Evolutionary conservation across 1,140 invertebrate genomes (phyloP), one percentile per base, ranked within the genome.

Genomic region (Drosophila rufa): DNA sequence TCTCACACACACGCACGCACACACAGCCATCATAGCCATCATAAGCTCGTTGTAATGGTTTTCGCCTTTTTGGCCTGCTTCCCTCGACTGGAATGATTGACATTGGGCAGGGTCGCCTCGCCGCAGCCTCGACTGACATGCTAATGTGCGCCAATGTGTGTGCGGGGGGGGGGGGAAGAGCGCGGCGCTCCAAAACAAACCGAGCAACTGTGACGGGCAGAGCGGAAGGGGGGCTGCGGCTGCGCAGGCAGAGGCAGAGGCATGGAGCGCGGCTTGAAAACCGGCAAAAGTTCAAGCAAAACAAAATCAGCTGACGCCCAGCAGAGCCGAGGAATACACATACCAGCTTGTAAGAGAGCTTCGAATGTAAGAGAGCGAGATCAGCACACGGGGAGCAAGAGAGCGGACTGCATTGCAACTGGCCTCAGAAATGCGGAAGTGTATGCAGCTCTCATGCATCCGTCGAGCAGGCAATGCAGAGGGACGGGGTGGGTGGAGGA

Each of bases 281-380:
- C 86, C 85, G 86, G 86, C 82, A 86, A 91, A 90, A 90, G 86
- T 90, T 86, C 86, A 90, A 90, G 86, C 85, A 91, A 90, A 90
- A 90, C 85, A 90, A 90, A 90, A 90, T 86, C 85, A 90, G 85
- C 85, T 90, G 83, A 83, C 77, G 74, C 50, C 40, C 42, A 61
- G 69, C 60, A 47, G 38, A 45, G 50, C 19, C 60, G 45, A 67
- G 64, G 61, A 69, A 59, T 36, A 17, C 9, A 36, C 17, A 33
- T 22, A 51, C 19, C 43, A 22, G 27, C 50, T 30, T 45, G 42
- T 22, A 75, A 45, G 59, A 76, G 60, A 48, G 38, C 53, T 25
- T 12, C 3, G 43, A 43, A 48, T 17, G 22, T 55, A 38, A 25
- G 38, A 42, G 45, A 59, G 50, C 59, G 53, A 22, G 46, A 59